A percentile compares a stretch with the other conserved stretches of the same genome.
Evolutionary conservation across 2,888 invertebrate species (phyloP).

Genomic region (Acleris laterana): DNA sequence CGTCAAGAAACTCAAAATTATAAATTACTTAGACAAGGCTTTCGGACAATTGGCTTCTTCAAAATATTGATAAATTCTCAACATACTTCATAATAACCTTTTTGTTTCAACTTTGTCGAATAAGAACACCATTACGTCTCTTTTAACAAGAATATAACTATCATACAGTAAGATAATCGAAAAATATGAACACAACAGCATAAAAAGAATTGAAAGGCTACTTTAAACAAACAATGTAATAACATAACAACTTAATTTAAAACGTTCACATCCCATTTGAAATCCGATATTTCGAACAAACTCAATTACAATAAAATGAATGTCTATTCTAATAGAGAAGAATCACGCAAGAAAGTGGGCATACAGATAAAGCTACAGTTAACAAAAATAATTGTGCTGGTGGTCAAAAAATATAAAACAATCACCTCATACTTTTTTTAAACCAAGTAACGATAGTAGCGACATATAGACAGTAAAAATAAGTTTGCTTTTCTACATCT

Average conservation of each 20-base stretch:
- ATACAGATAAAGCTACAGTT: slow-evolving; percentile 7
- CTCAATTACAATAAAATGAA: slow-evolving; percentile 34
- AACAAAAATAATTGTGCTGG: slow-evolving; percentile 17
- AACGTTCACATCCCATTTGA: slow-evolving; percentile 30
- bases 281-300: slow-evolving; percentile 31
- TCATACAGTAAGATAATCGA: neutral
- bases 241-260: slow-evolving; percentile 36
- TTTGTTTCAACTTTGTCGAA: too few relatives aligned
- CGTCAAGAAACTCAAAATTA: too few relatives aligned
- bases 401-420: slow-evolving; percentile 5
- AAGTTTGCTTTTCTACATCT: slow-evolving; percentile 4
- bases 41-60: too few relatives aligned
- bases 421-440: slow-evolving; percentile 3
- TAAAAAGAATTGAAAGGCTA: slow-evolving; percentile 5
- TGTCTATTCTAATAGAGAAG: slow-evolving; percentile 26
- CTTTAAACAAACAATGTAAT: slow-evolving; percentile 33
- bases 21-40: too few relatives aligned
- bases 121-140: too few relatives aligned
- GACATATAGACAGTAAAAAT: neutral
- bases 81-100: too few relatives aligned
- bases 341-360: slow-evolving; percentile 24
- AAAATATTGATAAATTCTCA: too few relatives aligned
- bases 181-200: slow-evolving; percentile 4
- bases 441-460: slow-evolving; percentile 4
- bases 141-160: too few relatives aligned